Conservation (phyloP, 2,888 invertebrate genomes). For the Acanthosepion esculentum region DNA sequence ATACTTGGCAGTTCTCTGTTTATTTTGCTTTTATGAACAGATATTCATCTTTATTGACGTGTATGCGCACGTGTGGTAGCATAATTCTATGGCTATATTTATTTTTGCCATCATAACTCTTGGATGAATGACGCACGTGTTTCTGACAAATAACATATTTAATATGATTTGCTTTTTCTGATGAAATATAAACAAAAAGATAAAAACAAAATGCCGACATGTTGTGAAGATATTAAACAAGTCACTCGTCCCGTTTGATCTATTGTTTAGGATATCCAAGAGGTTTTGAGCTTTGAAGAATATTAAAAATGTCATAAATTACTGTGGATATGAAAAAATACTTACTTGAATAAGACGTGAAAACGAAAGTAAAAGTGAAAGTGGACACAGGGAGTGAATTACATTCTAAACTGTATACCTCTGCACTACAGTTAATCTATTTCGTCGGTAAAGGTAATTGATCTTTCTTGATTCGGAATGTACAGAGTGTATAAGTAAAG, state of each 20-base stretch:
- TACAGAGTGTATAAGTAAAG: neutral
- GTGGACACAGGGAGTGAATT: neutral
- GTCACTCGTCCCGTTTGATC: neutral
- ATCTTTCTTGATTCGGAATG: neutral
- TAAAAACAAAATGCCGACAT: neutral
- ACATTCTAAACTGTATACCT: neutral
- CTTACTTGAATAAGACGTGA: too few relatives aligned
- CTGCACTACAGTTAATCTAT: neutral
- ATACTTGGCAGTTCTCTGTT: too few relatives aligned
- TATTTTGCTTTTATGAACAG: neutral
- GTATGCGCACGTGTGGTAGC: neutral
- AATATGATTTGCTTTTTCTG: neutral
- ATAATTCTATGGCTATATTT: neutral
- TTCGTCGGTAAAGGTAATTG: neutral
- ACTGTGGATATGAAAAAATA: neutral
- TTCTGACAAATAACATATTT: neutral
- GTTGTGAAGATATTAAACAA: neutral
- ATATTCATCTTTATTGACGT: neutral
- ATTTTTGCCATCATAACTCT: neutral
- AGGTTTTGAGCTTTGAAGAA: neutral
- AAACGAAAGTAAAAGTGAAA: too few relatives aligned
- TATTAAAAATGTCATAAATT: neutral
- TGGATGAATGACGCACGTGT: neutral
- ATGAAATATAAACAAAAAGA: neutral
- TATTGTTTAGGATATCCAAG: neutral